Base-by-base conservation (phyloP, 2,797 vertebrate species). In the Ctenopoma multispine region DNA sequence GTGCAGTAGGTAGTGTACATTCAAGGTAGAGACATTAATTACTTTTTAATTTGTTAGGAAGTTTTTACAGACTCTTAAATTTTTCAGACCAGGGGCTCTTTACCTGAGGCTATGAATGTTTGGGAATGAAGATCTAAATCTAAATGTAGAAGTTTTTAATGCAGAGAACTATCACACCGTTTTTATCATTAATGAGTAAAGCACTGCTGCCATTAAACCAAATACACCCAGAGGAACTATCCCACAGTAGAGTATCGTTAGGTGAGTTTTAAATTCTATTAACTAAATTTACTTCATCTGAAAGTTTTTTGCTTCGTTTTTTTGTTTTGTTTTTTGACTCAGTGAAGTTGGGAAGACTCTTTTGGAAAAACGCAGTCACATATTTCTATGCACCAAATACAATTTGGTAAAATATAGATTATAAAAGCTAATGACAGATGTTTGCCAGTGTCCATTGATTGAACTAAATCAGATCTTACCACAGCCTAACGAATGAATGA, bases 11-110 rank as follows among this genome's bases (percentile, higher is more conserved):
- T 38, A 27, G 81, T 83, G 82, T 86, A 86, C 82, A 81, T 90
- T 87, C 86, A 86, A 85, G 82, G 72, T 77, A 76, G 87, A 82
- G 66, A 89, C 87, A 88, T 92, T 92, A 92, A 94, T 93, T 84
- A 93, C 90, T 94, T 92, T 94, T 94, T 93, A 91, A 94, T 94
- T 94, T 91, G 82, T 70, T 43, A 74, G 66, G 70, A 70, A 74
- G 81, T 84, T 83, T 93, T 90, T 87, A 83, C 78, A 34, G 74
- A 85, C 65, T 88, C 64, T 82, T 93, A 34, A 80, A 90, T 89
- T 86, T 93, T 92, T 92, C 76, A 94, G 83, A 62, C 71, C 72
- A 18, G 1, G 60, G 60, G 74, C 85, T 92, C 86, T 89, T 86
- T 91, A 93, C 90, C 91, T 91, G 89, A 67, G 80, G 82, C 69